A percentile compares a stretch with the other conserved stretches of the same genome.
phyloP scores from a whole-genome alignment of 2,113 vertebrate genomes.

The Paedocypris sp. region DNA sequence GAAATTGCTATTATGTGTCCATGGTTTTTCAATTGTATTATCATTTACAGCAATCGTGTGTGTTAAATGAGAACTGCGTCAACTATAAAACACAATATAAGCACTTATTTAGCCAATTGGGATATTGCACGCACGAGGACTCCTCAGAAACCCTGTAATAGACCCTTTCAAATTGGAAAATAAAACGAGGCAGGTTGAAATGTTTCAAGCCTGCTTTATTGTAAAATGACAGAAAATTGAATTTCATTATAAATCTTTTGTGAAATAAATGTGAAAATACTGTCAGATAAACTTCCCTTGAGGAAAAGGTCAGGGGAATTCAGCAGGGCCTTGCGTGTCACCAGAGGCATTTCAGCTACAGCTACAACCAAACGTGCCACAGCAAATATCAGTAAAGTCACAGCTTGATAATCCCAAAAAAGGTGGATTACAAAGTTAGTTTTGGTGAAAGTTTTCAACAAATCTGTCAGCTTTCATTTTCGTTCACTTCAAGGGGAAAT shows the following conservation, averaged over 20 bases:
- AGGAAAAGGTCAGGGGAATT: constrained; percentile 2
- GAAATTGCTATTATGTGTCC: background rate
- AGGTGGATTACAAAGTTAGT: too few species aligned
- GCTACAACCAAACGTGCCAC: too few species aligned
- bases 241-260: background rate
- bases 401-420: background rate
- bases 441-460: too few species aligned
- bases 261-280: background rate
- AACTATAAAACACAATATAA: background rate
- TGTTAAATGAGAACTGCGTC: background rate
- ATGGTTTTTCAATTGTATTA: constrained; percentile 1
- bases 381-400: too few species aligned
- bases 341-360: background rate
- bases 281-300: background rate
- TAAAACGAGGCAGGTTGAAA: background rate
- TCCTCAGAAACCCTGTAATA: background rate
- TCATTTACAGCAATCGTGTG: background rate
- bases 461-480: too few species aligned
- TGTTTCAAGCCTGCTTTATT: background rate
- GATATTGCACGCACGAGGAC: background rate
- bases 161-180: background rate
- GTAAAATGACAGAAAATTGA: background rate
- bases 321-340: background rate
- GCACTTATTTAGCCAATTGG: background rate
- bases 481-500: too few species aligned